Evolutionary conservation across 2,797 vertebrate genomes (phyloP).

Genomic region (Pterois miles): DNA sequence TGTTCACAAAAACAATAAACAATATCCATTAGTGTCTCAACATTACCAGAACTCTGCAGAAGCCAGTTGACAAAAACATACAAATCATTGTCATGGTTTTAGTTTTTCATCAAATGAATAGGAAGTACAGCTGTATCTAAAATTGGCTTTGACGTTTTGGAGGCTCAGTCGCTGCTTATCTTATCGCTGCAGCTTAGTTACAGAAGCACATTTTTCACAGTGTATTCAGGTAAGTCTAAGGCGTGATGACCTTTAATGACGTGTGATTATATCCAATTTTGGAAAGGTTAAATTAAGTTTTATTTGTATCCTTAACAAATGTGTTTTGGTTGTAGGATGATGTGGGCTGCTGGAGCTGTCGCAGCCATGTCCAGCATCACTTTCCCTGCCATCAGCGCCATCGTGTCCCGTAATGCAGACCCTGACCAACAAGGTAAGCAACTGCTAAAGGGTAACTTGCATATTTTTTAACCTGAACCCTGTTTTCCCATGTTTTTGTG

Average conservation of each 20-base stretch:
- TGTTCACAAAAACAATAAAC: neutral
- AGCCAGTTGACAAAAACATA: neutral
- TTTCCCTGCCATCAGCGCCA: conserved; percentile 93
- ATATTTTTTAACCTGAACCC: too few relatives aligned
- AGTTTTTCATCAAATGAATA: neutral
- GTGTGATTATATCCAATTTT: neutral
- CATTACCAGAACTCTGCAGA: neutral
- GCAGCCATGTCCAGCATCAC: conserved; percentile 96
- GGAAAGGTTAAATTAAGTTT: neutral
- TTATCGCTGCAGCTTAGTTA: neutral
- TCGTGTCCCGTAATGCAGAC: conserved; percentile 92
- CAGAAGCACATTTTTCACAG: neutral
- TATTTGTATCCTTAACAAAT: neutral
- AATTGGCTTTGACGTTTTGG: neutral
- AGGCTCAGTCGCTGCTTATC: neutral
- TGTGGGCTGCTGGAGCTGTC: conserved; percentile 93
- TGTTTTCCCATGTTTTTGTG: too few relatives aligned
- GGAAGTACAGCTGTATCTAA: neutral
- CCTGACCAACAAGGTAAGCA: conserved; percentile 91
- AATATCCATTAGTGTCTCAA: neutral
- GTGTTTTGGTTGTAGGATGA: conserved; percentile 86
- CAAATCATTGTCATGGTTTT: neutral
- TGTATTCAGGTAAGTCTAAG: neutral
- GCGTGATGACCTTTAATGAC: neutral
- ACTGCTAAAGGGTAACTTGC: neutral